Conservation (phyloP, 1,140 invertebrate genomes). For the Pseudomyrmex gracilis region DNA sequence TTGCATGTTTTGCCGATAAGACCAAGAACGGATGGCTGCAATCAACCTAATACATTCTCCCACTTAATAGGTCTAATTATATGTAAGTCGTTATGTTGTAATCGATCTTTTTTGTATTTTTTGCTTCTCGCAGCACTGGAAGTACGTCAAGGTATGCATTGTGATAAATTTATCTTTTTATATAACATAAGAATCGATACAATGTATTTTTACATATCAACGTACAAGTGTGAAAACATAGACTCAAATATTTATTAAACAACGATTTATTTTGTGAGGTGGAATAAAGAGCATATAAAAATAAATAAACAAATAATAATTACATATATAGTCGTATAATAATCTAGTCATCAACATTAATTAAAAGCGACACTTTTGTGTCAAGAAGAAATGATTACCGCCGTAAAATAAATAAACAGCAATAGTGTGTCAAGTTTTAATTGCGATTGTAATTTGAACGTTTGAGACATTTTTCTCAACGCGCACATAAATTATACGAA, state of each 20-base stretch:
- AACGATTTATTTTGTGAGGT: background rate
- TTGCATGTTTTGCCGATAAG: conserved; percentile 40
- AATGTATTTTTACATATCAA: background rate
- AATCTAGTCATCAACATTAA: too few species aligned
- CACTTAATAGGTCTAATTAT: conserved; percentile 27
- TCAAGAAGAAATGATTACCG: background rate
- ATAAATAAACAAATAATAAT: too few species aligned
- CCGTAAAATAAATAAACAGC: background rate
- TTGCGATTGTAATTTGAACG: background rate
- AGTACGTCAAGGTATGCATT: conserved; percentile 91
- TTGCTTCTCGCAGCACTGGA: conserved; percentile 89
- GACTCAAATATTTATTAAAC: background rate
- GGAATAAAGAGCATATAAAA: too few species aligned
- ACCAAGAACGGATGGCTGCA: conserved; percentile 26
- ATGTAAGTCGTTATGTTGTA: conserved; percentile 34
- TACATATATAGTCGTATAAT: too few species aligned
- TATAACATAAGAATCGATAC: background rate
- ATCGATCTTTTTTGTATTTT: conserved; percentile 35
- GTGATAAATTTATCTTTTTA: conserved; percentile 2
- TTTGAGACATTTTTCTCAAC: conserved; percentile 6
- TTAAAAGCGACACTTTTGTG: background rate
- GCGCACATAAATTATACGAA: conserved; percentile 18
- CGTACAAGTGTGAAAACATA: too few species aligned
- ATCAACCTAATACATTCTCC: background rate
- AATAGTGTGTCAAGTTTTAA: background rate